Evolutionary conservation across 1,140 invertebrate genomes (phyloP).

Genomic region (Drosophila prosaltans): DNA sequence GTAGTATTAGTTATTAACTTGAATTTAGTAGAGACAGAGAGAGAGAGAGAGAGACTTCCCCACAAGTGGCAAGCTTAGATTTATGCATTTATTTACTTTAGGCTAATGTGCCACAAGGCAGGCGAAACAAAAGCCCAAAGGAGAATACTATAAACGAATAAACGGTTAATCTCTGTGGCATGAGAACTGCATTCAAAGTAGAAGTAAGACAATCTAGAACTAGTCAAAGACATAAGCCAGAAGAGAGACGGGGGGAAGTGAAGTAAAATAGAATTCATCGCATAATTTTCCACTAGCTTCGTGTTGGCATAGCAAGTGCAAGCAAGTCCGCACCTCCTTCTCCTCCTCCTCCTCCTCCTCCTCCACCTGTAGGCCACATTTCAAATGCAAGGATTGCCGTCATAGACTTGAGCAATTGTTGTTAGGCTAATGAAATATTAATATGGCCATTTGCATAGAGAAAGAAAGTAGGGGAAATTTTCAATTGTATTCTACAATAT

Average conservation of each 20-base stretch:
- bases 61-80: conserved; percentile 3
- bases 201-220: conserved; percentile 7
- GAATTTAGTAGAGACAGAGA: not conserved
- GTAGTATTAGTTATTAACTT: conserved; percentile 13
- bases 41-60: not conserved
- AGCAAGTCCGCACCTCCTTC: no score
- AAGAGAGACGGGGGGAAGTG: not conserved
- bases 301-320: conserved; percentile 14
- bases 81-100: conserved; percentile 14
- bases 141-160: not conserved
- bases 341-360: not conserved
- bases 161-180: conserved; percentile 15
- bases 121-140: conserved; percentile 5
- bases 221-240: not conserved
- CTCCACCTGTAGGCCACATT: conserved; percentile 5
- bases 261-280: not conserved
- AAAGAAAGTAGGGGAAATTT: conserved; percentile 14
- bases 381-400: conserved; percentile 11
- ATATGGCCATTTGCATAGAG: conserved; percentile 18
- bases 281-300: conserved; percentile 18
- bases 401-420: conserved; percentile 17
- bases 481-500: not conserved
- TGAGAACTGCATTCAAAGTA: conserved; percentile 13
- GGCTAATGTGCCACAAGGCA: conserved; percentile 21
- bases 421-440: conserved; percentile 22